Evolutionary conservation across 2,113 vertebrate genomes (phyloP), one percentile per base, ranked within the genome.

Genomic region (Clinocottus analis): DNA sequence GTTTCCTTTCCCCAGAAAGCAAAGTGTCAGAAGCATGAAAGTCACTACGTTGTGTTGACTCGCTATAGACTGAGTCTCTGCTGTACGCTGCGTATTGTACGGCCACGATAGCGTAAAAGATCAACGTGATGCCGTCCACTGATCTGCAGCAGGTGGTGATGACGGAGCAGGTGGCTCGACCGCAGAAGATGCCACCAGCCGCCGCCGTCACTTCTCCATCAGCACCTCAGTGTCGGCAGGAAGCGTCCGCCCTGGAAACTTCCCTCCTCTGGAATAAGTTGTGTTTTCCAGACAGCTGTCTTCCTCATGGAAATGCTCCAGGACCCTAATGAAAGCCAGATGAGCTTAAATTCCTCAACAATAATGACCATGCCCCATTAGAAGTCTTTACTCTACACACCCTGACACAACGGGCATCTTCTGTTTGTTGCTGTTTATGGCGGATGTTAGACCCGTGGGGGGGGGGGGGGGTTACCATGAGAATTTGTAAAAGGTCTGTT

Each of bases 261-360:
- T 92, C 80, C 80, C 75, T 74, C 51, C 72, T 68, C 49, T 4
- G 73, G 71, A 72, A 85, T 66, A 73, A 64, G 64, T 72, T 71
- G 80, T 78, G 71, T 86, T 82, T 85, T 84, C 87, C 87, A 85
- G 69, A 90, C 87, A 87, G 85, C 81, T 86, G 82, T 75, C 82
- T 75, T 55, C 68, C 66, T 86, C 59, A 58, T 86, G 87, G 84
- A 91, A 87, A 84, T 21, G 68, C 75, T 82, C 64, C 65, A 62
- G 72, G 41, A 65, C 49, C 64, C 29, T 90, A 90, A 93, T 89
- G 78, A 67, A 80, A 91, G 71, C 86, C 93, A 93, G 85, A 92
- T 83, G 90, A 90, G 80, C 75, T 74, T 17, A 27, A 74, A 85
- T 89, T 89, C 85, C 87, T 82, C 85, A 74, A 79, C 82, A 85